Base-by-base conservation (phyloP, 2,113 vertebrate genomes). In the Lipophrys pholis region DNA sequence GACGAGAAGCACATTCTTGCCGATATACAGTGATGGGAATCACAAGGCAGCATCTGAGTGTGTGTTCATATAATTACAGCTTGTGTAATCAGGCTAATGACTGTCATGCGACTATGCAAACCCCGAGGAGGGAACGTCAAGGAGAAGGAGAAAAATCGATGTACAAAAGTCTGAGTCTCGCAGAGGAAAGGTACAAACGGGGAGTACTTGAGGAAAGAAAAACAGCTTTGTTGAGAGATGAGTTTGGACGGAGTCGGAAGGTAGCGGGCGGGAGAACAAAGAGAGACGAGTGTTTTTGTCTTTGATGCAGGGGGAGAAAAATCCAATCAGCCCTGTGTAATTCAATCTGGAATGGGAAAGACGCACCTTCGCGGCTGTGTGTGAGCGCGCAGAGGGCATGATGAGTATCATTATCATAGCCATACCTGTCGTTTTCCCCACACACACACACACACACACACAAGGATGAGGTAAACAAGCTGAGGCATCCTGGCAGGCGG, bases 311-410 rank as follows among this genome's bases (percentile, higher is more conserved):
- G 74, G 21, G 76, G 78, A 88, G 81, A 88, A 85, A 88, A 91
- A 91, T 91, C 82, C 85, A 92, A 92, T 91, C 90, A 89, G 80
- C 73, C 46, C 60, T 49, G 69, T 74, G 78, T 87, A 92, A 90
- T 90, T 90, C 85, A 90, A 88, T 89, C 80, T 84, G 76, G 63
- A 86, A 87, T 76, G 75, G 83, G 21, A 86, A 73, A 87, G 75
- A 86, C 79, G 81, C 75, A 80, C 81, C 76, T 88, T 30, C 4
- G 21, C 21, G 21, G n/a, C n/a, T n/a, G n/a, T n/a, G 73, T 53
- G 63, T 5, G 65, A 38, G 71, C 61, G 86, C 39, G 75, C 41
- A 55, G 74, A 64, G 70, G 69, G 58, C 62, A 61, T 77, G 71
- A 75, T 81, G 80, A 72, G 73, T 83, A 73, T 78, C 73, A 80